Percentiles rank a stretch among this genome's conserved stretches.
Conservation (phyloP, 1,140 invertebrate genomes). For the Eupristina koningsbergeri region DNA sequence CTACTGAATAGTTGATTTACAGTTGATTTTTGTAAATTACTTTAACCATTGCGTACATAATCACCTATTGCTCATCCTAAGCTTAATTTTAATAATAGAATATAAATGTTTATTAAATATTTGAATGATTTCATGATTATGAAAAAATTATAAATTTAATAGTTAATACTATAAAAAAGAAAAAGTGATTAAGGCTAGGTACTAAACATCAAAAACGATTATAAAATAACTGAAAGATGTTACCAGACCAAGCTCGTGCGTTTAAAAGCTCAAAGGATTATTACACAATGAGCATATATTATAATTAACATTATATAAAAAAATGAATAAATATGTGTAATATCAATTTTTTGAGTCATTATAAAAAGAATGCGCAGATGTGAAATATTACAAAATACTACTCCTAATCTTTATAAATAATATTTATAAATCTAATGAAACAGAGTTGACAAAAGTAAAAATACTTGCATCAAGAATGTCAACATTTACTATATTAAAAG, state of each 20-base stretch:
- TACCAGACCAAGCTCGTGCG: constrained; percentile 44
- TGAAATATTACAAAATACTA: constrained; percentile 15
- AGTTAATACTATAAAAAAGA: constrained; percentile 23
- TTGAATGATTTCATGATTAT: constrained; percentile 25
- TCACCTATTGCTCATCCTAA: constrained; percentile 5
- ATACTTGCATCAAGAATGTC: constrained; percentile 64
- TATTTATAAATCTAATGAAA: constrained; percentile 45
- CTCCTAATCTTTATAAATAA: constrained; percentile 36
- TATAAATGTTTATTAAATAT: constrained; percentile 37
- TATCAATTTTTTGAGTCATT: constrained; percentile 23
- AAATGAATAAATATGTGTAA: constrained; percentile 30
- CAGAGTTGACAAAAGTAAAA: constrained; percentile 56
- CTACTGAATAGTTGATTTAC: constrained; percentile 18
- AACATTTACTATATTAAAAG: constrained; percentile 53
- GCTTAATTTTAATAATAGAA: constrained; percentile 40
- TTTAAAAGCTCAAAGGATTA: constrained; percentile 36
- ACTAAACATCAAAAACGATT: constrained; percentile 42
- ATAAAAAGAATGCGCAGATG: constrained; percentile 28
- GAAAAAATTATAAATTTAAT: constrained; percentile 6
- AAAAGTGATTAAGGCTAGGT: constrained; percentile 36
- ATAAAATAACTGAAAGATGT: constrained; percentile 46
- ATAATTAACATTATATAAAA: constrained; percentile 15
- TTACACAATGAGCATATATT: constrained; percentile 29
- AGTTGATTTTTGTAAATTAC: constrained; percentile 50
- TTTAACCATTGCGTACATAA: constrained; percentile 22